Conservation (phyloP, 2,113 vertebrate genomes). For the Murina feae region DNA sequence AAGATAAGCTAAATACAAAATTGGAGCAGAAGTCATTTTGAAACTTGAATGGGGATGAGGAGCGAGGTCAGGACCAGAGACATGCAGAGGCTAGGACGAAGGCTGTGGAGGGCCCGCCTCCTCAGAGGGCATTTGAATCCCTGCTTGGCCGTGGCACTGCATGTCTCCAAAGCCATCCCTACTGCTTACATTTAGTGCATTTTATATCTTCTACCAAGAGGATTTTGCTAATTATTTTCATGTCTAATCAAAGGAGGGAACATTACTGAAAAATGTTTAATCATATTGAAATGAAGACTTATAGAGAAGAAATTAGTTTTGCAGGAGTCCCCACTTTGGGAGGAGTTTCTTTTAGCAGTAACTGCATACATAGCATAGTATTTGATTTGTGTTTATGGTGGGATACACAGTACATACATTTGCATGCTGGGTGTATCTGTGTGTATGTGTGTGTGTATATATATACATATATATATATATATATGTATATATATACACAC, state of each 20-base stretch:
- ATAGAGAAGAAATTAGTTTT: neutral
- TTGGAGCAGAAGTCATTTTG: neutral
- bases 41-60: neutral
- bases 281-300: neutral
- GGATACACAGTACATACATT: neutral
- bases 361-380: neutral
- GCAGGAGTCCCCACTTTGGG: neutral
- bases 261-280: neutral
- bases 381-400: neutral
- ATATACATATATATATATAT: neutral
- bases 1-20: neutral
- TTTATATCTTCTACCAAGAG: neutral
- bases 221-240: neutral
- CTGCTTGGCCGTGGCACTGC: neutral
- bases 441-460: neutral
- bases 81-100: rapidly evolving
- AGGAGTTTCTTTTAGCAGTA: neutral
- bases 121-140: neutral
- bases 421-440: neutral
- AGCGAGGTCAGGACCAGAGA: neutral
- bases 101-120: neutral
- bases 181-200: neutral
- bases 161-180: neutral
- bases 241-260: neutral
- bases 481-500: neutral